Evolutionary conservation across 1,140 invertebrate species (phyloP).

Genomic region (Halictus rubicundus): DNA sequence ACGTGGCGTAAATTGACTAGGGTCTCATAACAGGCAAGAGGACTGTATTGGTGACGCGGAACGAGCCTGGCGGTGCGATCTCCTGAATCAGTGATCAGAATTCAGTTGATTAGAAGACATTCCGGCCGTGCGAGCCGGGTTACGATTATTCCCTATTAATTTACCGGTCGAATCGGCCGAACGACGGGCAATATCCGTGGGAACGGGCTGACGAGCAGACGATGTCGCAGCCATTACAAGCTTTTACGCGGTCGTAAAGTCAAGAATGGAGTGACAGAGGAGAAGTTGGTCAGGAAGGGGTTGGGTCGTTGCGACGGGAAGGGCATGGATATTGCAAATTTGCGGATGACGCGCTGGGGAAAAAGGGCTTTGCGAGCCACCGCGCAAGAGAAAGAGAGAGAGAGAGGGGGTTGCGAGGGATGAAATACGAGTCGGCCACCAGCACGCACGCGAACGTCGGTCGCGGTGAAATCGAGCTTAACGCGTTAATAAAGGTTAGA

Average conservation of each 20-base stretch:
- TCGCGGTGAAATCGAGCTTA: conserved; percentile 50
- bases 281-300: neutral
- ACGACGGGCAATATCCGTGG: conserved; percentile 14
- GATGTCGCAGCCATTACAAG: conserved; percentile 32
- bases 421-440: conserved; percentile 49
- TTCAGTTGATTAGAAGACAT: too few relatives aligned
- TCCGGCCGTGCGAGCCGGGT: too few relatives aligned
- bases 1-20: too few relatives aligned
- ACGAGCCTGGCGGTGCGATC: too few relatives aligned
- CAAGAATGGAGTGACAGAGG: conserved; percentile 32
- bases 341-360: conserved; percentile 25
- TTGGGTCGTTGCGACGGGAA: conserved; percentile 14
- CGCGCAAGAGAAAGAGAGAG: too few relatives aligned
- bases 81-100: too few relatives aligned
- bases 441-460: conserved; percentile 19
- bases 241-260: conserved; percentile 54
- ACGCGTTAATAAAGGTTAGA: conserved; percentile 58
- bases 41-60: too few relatives aligned
- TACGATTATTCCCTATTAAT: conserved; percentile 32
- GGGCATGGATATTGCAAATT: conserved; percentile 56
- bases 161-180: neutral
- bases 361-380: conserved; percentile 27
- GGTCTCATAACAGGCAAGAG: too few relatives aligned
- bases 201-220: neutral
- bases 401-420: neutral